A percentile compares a stretch with the other conserved stretches of the same genome.
Evolutionary conservation across 2,113 vertebrate species (phyloP).

Genomic region (Agapornis roseicollis): DNA sequence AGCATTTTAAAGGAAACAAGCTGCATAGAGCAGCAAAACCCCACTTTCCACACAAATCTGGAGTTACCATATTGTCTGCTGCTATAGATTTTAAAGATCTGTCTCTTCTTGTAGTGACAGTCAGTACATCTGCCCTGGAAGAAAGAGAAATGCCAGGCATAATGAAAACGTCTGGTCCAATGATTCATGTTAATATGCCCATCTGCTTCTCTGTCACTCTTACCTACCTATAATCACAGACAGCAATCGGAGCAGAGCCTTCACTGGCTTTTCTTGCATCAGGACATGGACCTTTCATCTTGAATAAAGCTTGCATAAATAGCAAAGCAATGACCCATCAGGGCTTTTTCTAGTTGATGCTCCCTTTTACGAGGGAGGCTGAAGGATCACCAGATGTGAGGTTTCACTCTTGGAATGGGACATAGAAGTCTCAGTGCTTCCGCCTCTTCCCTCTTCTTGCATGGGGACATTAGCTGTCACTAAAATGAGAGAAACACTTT

Average conservation of each 20-base stretch:
- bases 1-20: not conserved
- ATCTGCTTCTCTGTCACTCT: not conserved
- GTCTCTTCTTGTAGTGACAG: not conserved
- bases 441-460: not conserved
- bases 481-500: not conserved
- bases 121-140: constrained; percentile 11
- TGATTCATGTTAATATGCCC: not conserved
- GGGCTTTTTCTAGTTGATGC: not conserved
- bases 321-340: not conserved
- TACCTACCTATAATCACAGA: not conserved
- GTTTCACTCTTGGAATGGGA: not conserved
- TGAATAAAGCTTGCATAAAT: not conserved
- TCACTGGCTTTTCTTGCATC: fast-evolving
- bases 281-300: not conserved
- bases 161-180: not conserved
- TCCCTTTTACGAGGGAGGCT: fast-evolving
- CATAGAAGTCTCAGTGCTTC: fast-evolving
- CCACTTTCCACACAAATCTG: not conserved
- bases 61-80: not conserved
- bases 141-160: not conserved
- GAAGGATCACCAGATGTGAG: not conserved
- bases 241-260: not conserved
- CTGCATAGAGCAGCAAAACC: not conserved
- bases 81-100: not conserved
- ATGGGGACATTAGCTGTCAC: fast-evolving